Evolutionary conservation across 2,113 vertebrate species (phyloP).

Genomic region (Erythrolamprus reginae): DNA sequence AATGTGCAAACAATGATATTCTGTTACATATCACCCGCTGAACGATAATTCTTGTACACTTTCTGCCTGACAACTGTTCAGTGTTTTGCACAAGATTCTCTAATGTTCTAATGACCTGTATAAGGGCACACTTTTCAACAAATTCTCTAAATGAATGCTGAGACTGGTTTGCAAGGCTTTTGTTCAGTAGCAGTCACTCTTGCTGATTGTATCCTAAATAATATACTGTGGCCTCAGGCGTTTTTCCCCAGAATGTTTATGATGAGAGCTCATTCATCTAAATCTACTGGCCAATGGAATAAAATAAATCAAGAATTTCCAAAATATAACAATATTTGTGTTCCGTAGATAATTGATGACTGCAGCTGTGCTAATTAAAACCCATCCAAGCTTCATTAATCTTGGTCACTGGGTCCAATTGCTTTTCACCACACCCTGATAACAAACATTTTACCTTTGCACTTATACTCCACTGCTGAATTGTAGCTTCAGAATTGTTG

Average conservation of each 20-base stretch:
- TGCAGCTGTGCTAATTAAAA: conserved; percentile 96
- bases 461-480: conserved; percentile 68
- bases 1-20: conserved; percentile 49
- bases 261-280: conserved; percentile 98
- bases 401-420: conserved; percentile 84
- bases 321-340: conserved; percentile 99
- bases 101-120: conserved; percentile 67
- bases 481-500: conserved; percentile 8
- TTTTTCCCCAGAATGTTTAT: conserved; percentile 82
- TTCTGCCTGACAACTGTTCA: conserved; percentile 58
- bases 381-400: conserved; percentile 94
- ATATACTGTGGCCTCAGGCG: conserved; percentile 71
- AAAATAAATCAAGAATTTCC: conserved; percentile 97
- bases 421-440: conserved; percentile 78
- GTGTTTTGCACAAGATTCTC: conserved; percentile 59
- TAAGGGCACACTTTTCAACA: conserved; percentile 68
- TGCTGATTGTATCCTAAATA: conserved; percentile 78
- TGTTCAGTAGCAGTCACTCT: conserved; percentile 68
- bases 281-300: conserved; percentile 86
- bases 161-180: conserved; percentile 65
- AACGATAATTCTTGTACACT: conserved; percentile 57
- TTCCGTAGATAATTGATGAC: conserved; percentile 95
- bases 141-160: conserved; percentile 71
- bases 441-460: conserved; percentile 71
- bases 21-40: conserved; percentile 55